These are phyloP conservation scores for Cygnus buccinator DNA, from an alignment of 2,113 vertebrate species.

Conservation along the genomic window DNA sequence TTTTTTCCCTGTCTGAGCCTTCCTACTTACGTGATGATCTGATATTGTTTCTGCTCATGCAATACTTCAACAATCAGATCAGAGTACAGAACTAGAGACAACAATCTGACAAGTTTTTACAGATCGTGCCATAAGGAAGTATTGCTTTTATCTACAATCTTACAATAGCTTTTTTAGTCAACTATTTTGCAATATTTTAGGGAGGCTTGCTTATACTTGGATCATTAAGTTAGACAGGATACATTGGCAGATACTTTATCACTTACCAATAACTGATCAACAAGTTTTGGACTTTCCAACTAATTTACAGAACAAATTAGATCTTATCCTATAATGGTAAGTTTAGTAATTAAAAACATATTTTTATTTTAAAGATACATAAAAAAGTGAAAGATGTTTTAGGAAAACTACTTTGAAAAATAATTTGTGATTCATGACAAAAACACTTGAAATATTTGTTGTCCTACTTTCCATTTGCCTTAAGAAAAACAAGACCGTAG, in stretches of 20 bases:
- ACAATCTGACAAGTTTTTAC: not conserved
- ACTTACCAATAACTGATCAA: not conserved
- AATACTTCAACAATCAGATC: not conserved
- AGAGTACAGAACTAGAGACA: not conserved
- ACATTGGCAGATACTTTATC: not conserved
- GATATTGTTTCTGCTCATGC: not conserved
- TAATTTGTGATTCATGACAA: not conserved
- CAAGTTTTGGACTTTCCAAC: not conserved
- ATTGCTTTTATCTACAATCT: not conserved
- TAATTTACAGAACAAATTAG: not conserved
- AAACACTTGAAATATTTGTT: not conserved
- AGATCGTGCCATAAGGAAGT: not conserved
- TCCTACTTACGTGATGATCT: not conserved
- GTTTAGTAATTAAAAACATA: not conserved
- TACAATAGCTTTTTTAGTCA: not conserved
- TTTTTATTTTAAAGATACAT: not conserved
- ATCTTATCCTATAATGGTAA: not conserved
- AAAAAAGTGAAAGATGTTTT: not conserved
- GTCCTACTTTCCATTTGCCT: not conserved
- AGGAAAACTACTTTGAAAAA: not conserved
- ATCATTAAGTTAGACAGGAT: not conserved
- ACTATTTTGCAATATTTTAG: not conserved
- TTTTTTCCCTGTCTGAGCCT: not conserved
- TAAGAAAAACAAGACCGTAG: slow-evolving; percentile 1
- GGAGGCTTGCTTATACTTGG: not conserved